These are phyloP conservation scores for Hoplodrina blanda DNA, from an alignment of 2,888 invertebrate species.

Conservation along the genomic window DNA sequence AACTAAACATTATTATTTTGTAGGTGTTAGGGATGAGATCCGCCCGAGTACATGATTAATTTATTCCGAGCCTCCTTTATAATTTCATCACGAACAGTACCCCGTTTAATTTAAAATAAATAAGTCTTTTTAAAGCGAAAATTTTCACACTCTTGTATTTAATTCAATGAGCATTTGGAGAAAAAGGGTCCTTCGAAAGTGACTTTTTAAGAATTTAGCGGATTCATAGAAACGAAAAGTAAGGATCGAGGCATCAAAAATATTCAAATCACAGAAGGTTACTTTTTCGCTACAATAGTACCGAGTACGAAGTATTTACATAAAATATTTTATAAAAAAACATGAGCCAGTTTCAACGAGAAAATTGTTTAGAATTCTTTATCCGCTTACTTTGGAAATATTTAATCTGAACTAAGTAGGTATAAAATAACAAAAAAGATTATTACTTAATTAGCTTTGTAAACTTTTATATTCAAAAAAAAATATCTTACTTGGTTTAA, in stretches of 20 bases:
- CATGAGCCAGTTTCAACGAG: slow-evolving; percentile 44
- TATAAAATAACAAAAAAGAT: slow-evolving; percentile 26
- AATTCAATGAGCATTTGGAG: slow-evolving; percentile 53
- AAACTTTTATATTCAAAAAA: slow-evolving; percentile 29
- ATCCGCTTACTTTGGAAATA: slow-evolving; percentile 41
- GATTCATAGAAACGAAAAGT: slow-evolving; percentile 27
- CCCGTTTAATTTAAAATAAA: slow-evolving; percentile 66
- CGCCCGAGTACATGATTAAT: slow-evolving; percentile 61
- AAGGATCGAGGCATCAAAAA: slow-evolving; percentile 38
- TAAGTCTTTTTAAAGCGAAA: slow-evolving; percentile 49
- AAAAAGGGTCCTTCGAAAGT: slow-evolving; percentile 22
- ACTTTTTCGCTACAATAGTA: slow-evolving; percentile 30
- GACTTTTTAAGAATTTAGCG: slow-evolving; percentile 39
- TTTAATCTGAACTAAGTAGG: slow-evolving; percentile 53
- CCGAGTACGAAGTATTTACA: slow-evolving; percentile 42
- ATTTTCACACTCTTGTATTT: slow-evolving; percentile 58
- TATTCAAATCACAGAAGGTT: slow-evolving; percentile 58
- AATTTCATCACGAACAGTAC: slow-evolving; percentile 60
- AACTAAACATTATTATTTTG: slow-evolving; percentile 56
- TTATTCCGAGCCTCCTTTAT: slow-evolving; percentile 58
- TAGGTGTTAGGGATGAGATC: slow-evolving; percentile 44
- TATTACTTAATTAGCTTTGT: slow-evolving; percentile 26
- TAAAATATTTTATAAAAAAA: slow-evolving; percentile 49
- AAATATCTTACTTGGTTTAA: slow-evolving; percentile 13
- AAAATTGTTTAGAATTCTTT: slow-evolving; percentile 49